Evolutionary conservation across 2,888 invertebrate species (phyloP).

Genomic region (Crocallis elinguaria): DNA sequence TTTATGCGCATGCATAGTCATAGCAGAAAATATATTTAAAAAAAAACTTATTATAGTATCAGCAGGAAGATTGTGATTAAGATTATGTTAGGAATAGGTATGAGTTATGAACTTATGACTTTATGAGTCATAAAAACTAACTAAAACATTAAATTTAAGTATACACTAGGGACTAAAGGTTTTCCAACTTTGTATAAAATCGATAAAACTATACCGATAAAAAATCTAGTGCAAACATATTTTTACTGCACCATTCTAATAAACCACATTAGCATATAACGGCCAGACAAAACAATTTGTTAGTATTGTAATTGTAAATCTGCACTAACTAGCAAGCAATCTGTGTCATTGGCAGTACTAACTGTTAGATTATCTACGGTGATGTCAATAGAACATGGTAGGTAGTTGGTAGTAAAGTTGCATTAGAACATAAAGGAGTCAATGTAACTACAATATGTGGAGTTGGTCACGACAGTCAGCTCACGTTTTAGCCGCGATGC

Average conservation of each 20-base stretch:
- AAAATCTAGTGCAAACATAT: slow-evolving; percentile 23
- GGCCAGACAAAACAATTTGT: slow-evolving; percentile 23
- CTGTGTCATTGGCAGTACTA: slow-evolving; percentile 2
- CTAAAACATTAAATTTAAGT: no score
- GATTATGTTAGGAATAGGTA: no score
- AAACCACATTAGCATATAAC: slow-evolving; percentile 7
- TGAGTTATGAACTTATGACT: no score
- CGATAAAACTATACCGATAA: slow-evolving; percentile 18
- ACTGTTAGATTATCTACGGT: slow-evolving; percentile 1
- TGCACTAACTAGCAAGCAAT: neutral
- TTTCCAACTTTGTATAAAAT: slow-evolving; percentile 18
- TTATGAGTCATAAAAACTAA: no score
- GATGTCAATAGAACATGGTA: neutral
- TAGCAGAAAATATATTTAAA: no score
- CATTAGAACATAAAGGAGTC: slow-evolving; percentile 41
- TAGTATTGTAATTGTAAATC: neutral
- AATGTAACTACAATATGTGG: slow-evolving; percentile 56
- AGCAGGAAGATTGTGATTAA: no score
- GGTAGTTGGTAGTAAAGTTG: slow-evolving; percentile 18
- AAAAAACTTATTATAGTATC: no score
- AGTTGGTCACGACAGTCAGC: slow-evolving; percentile 46
- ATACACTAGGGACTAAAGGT: no score
- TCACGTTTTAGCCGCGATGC: slow-evolving; percentile 32
- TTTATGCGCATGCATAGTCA: no score
- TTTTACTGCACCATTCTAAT: slow-evolving; percentile 21